Base-by-base conservation (phyloP, 2,888 invertebrate genomes). In the Athripsodes cinereus region DNA sequence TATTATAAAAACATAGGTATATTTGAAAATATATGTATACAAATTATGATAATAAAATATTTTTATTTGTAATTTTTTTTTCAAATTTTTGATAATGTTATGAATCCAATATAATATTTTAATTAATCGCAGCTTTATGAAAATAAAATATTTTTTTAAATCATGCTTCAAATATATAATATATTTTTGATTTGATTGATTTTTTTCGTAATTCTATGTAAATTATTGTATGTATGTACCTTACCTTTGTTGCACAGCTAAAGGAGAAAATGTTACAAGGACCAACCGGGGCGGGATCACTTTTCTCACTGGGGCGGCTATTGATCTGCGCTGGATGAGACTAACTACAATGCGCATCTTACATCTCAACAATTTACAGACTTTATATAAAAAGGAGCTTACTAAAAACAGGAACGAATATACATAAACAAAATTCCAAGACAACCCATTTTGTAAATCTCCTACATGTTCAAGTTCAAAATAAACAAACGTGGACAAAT, bases 271-370 rank as follows among this genome's bases (percentile, higher is more conserved):
- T 40, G 40, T n/a, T 8, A 34, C 21, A 19, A 35, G 55, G 40
- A 49, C 55, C 55, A 49, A 49, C 50, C 49, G 11, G 50, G 55
- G 34, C 50, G 55, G 50, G 55, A 48, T 34, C 55, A 34, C 48
- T 20, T 50, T 48, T 55, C 55, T 49, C 48, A 55, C 55, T 40
- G 55, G 49, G 49, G 40, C 55, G 46, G 11, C 18, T 55, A 55
- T 55, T 50, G 55, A 55, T 55, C 55, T 55, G 55, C 55, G 55
- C 55, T 47, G 49, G 50, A 40, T 40, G 40, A 40, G 40, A 40
- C 40, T 16, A 40, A 40, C 40, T 40, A 3, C 40, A 40, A 8
- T 40, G 40, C 40, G 40, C 40, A 40, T 16, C 16, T 16, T n/a
- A 40, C 40, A 16, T 40, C n/a, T 40, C 13, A 40, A 40, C 40